Evolutionary conservation across 2,888 invertebrate species (phyloP), one percentile per base, ranked within the genome.

Genomic region (Andrena hattorfiana): DNA sequence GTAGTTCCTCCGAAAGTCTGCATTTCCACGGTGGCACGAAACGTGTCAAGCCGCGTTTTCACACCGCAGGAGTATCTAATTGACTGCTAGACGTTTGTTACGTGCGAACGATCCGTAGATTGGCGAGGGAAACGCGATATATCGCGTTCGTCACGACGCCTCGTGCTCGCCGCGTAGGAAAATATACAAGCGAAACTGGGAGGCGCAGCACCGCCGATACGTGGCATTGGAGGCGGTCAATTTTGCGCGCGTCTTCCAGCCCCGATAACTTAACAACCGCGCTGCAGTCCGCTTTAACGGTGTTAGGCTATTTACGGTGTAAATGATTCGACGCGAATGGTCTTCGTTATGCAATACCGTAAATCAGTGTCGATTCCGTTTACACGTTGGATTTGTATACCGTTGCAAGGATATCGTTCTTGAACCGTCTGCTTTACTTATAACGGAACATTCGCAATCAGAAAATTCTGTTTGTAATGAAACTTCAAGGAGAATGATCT

Each of bases 181-280:
- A 51, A n/a, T 26, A n/a, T 30, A 10, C 23, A 30, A 74, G 67
- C 30, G 68, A 32, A 67, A 49, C 59, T 30, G 49, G 67, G 32
- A 67, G 49, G 59, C 13, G 49, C 28, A 20, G 35, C 30, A 3
- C 13, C 35, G n/a, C 0, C 5, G 30, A 10, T 13, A 35, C 26
- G 3, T 23, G 30, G 30, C 10, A 67, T 67, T 62, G 26, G n/a
- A 69, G 42, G 32, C 51, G 28, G 35, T 5, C 16, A 70, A 70
- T 70, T 76, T 70, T 35, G n/a, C 62, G 63, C 23, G 63, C 16
- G 70, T 60, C 26, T 63, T 63, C 42, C 26, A 71, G 26, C 35
- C 26, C 16, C 32, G 49, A 66, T 42, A 62, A 77, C 72, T 60
- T 72, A 67, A 72, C 35, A 35, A 35, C 35, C 35, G 2, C 35